Conservation (phyloP, 2,888 invertebrate genomes). For the Eristalis tenax region DNA sequence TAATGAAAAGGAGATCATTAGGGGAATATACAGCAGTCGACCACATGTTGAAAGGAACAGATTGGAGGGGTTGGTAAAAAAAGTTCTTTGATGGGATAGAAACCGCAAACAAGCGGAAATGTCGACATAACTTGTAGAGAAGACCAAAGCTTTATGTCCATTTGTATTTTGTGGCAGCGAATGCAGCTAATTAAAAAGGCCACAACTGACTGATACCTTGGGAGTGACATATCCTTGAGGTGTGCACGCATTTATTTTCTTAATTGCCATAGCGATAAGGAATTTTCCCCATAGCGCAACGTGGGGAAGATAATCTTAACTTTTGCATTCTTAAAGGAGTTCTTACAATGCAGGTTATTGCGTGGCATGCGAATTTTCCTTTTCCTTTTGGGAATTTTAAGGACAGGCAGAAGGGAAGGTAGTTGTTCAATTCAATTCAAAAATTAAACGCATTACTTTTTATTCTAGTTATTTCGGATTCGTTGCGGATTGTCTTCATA, state of each 20-base stretch:
- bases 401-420: too few species aligned
- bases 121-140: slow-evolving; percentile 30
- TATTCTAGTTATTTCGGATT: too few species aligned
- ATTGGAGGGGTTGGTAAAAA: neutral
- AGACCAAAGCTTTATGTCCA: slow-evolving; percentile 19
- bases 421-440: too few species aligned
- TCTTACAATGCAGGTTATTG: neutral
- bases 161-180: slow-evolving; percentile 16
- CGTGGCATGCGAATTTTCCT: too few species aligned
- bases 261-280: neutral
- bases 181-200: slow-evolving; percentile 35
- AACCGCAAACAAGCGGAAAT: slow-evolving; percentile 31
- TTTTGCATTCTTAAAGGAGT: neutral
- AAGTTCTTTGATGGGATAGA: slow-evolving; percentile 34
- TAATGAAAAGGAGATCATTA: slow-evolving; percentile 50
- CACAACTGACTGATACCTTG: slow-evolving; percentile 5
- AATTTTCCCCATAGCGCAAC: too few species aligned
- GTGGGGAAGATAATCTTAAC: neutral
- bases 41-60: slow-evolving; percentile 38
- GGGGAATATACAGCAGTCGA: slow-evolving; percentile 24
- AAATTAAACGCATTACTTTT: too few species aligned
- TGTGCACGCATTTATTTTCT: neutral
- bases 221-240: slow-evolving; percentile 4
- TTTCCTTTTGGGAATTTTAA: too few species aligned
- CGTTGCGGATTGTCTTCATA: too few species aligned